Base-by-base conservation (phyloP, 1,140 invertebrate genomes). In the Goniozus legneri region DNA sequence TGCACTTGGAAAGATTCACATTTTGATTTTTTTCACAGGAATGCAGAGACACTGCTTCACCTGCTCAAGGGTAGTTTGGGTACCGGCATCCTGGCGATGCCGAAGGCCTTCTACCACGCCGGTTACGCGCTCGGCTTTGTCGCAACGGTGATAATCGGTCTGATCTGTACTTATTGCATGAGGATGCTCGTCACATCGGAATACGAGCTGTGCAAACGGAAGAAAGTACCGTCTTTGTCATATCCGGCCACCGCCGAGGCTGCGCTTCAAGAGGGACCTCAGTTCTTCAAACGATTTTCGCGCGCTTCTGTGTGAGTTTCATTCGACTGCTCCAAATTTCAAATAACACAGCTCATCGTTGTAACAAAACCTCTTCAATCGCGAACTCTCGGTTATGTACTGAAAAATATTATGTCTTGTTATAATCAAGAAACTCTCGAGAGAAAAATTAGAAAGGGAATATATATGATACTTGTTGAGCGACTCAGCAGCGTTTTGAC, bases 71-170 rank as follows among this genome's bases (percentile, higher is more conserved):
- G 87, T 14, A 92, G 91, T 64, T 80, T 94, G 34, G 92, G 92
- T 10, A 93, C 91, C 0, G 91, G 92, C 8, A 89, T 95, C 43
- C 69, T 95, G 36, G 91, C 91, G 19, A 92, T 95, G 87, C 89
- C 91, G 1, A 80, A 82, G 54, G 91, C 91, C 1, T 85, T 93
- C 34, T 73, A 77, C 32, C 82, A 92, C 64, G 78, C 91, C 12
- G 92, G 92, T 24, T 82, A 90, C 44, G 47, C 80, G 0, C 66
- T 84, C 30, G 86, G 87, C n/a, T 64, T 80, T 1, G 60, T 86
- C 12, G 84, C 83, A 2, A 84, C 86, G 2, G 55, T 87, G 3
- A 51, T 87, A 1, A 85, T 91, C 50, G 88, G 86, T 1, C 47
- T 82, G 1, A 76, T 91, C 12, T 89, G 88, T 57, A 88, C 87